Evolutionary conservation across 23 tunicate species (phyloP).

Genomic region (Clavelina lepadiformis): DNA sequence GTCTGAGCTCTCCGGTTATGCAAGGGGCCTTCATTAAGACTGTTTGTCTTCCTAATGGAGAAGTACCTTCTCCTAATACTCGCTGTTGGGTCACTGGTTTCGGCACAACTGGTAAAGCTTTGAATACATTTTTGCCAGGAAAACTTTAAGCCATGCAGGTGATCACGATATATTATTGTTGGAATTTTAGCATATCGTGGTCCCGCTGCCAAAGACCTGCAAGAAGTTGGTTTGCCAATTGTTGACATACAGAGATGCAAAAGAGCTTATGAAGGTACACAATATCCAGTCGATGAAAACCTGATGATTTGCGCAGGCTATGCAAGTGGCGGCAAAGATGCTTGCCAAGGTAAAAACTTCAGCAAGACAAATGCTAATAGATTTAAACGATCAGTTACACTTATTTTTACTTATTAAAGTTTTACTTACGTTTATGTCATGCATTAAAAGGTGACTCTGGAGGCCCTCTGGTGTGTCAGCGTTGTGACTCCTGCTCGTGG

Average conservation of each 20-base stretch:
- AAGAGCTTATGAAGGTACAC: constrained; percentile 12
- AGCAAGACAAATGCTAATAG: too few relatives aligned
- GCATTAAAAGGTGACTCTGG: constrained; percentile 78
- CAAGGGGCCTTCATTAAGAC: constrained; percentile 2
- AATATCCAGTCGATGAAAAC: constrained; percentile 33
- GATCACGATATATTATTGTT: not conserved
- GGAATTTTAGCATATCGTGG: constrained; percentile 41
- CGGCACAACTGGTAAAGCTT: constrained; percentile 62
- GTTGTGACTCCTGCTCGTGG: constrained; percentile 51
- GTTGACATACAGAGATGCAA: constrained; percentile 29
- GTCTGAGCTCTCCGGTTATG: constrained; percentile 23
- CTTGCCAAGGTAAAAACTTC: constrained; percentile 67
- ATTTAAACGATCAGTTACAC: too few relatives aligned
- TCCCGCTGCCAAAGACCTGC: constrained; percentile 31
- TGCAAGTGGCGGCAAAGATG: constrained; percentile 63
- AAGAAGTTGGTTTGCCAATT: constrained; percentile 58
- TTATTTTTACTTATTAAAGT: too few relatives aligned
- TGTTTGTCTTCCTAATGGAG: constrained; percentile 64
- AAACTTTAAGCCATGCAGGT: too few relatives aligned
- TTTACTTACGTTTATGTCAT: not conserved
- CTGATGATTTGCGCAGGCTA: constrained; percentile 84
- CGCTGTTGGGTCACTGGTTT: constrained; percentile 52
- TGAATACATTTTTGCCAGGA: too few relatives aligned
- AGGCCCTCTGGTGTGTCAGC: constrained; percentile 71
- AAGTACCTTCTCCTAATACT: constrained; percentile 35